A percentile compares a stretch with the other conserved stretches of the same genome.
Evolutionary conservation across 2,113 vertebrate species (phyloP).

Genomic region (Mixornis gularis): DNA sequence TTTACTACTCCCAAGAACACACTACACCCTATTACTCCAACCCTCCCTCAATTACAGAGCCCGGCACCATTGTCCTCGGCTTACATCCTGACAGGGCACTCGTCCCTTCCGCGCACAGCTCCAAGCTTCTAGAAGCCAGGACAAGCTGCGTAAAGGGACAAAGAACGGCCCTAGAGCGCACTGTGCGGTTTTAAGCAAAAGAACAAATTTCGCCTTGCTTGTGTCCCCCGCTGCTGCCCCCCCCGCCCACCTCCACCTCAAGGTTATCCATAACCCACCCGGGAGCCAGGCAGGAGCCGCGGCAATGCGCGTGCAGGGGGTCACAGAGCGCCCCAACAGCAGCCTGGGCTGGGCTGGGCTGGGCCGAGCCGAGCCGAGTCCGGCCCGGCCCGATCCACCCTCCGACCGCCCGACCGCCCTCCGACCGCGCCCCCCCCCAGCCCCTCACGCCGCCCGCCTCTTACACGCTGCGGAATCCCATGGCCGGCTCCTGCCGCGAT

Average conservation of each 20-base stretch:
- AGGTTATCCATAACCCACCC: neutral
- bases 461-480: neutral
- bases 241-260: neutral
- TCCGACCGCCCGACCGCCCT: fast-evolving
- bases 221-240: fast-evolving
- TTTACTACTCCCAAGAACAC: no score
- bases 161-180: no score
- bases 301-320: fast-evolving
- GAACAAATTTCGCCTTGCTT: fast-evolving
- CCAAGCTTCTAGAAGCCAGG: neutral
- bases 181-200: neutral
- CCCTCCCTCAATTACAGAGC: no score
- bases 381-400: no score
- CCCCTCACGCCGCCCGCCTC: neutral
- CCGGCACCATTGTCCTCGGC: neutral
- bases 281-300: no score
- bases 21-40: neutral
- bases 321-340: fast-evolving
- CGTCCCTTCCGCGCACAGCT: neutral
- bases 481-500: fast-evolving
- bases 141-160: neutral
- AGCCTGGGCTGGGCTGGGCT: neutral
- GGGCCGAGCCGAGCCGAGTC: neutral
- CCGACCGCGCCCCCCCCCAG: neutral
- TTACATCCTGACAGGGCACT: neutral